Conservation (phyloP, 1,140 invertebrate species). For the Bombus ignitus region DNA sequence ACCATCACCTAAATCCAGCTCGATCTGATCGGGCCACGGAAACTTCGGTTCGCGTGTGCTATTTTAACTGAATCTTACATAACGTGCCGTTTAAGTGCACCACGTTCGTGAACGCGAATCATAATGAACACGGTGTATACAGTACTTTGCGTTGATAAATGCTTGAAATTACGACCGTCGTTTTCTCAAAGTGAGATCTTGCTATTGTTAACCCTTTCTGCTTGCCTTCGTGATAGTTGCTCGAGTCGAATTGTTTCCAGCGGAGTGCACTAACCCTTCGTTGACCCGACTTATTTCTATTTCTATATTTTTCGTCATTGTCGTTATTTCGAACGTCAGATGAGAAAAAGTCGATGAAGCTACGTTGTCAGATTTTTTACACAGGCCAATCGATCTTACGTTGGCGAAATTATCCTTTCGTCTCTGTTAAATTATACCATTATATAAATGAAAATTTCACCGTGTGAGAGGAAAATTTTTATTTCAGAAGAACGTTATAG, state of each 20-base stretch:
- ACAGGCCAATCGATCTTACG: too few relatives aligned
- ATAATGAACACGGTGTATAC: neutral
- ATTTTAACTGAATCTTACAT: conserved; percentile 26
- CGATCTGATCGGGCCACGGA: conserved; percentile 2
- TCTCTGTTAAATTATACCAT: too few relatives aligned
- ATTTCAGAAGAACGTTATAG: too few relatives aligned
- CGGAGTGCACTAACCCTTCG: neutral
- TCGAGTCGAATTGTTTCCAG: neutral
- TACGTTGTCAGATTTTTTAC: too few relatives aligned
- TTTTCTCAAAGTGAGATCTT: neutral
- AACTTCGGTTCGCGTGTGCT: conserved; percentile 1
- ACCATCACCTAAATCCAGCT: neutral
- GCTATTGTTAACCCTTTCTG: neutral
- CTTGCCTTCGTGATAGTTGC: neutral
- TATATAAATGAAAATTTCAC: too few relatives aligned
- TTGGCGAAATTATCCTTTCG: too few relatives aligned
- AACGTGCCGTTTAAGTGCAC: conserved; percentile 7
- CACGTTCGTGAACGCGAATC: neutral
- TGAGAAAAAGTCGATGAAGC: too few relatives aligned
- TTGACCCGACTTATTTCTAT: neutral
- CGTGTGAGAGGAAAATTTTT: too few relatives aligned
- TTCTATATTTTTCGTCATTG: neutral
- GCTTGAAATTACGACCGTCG: neutral
- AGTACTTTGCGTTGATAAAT: neutral
- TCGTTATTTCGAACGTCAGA: neutral